These are phyloP conservation scores for Oreortyx pictus DNA, from an alignment of 2,797 vertebrate genomes.

Conservation along the genomic window DNA sequence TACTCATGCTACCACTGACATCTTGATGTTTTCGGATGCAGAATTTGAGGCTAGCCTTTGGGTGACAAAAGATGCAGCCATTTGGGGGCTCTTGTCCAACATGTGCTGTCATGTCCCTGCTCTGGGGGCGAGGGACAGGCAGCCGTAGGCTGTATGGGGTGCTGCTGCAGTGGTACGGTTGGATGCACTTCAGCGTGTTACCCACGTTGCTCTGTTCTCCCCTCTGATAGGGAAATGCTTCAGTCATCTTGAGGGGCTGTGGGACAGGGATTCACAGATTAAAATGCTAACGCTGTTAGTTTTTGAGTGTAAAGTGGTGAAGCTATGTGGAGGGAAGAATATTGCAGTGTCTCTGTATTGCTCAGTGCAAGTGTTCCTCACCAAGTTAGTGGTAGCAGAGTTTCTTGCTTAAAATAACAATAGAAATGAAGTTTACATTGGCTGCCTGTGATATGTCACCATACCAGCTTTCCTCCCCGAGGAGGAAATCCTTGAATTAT, in stretches of 20 bases:
- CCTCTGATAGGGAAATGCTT: rapidly evolving
- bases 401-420: not conserved
- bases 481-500: not conserved
- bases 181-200: not conserved
- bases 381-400: not conserved
- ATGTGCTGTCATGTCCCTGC: rapidly evolving
- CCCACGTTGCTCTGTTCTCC: not conserved
- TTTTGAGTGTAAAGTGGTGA: not conserved
- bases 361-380: not conserved
- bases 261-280: not conserved
- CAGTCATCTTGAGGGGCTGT: not conserved
- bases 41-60: not conserved
- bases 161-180: rapidly evolving
- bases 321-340: not conserved
- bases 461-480: not conserved
- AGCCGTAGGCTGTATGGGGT: not conserved
- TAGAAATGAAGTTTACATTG: not conserved
- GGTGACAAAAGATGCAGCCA: not conserved
- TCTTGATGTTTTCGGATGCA: not conserved
- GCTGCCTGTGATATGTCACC: not conserved
- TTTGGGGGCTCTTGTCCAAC: rapidly evolving
- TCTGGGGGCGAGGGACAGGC: not conserved
- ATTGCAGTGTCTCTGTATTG: not conserved
- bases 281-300: not conserved
- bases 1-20: not conserved